These are phyloP conservation scores for Zaprionus inermis DNA, from an alignment of 1,140 invertebrate species.

Conservation along the genomic window DNA sequence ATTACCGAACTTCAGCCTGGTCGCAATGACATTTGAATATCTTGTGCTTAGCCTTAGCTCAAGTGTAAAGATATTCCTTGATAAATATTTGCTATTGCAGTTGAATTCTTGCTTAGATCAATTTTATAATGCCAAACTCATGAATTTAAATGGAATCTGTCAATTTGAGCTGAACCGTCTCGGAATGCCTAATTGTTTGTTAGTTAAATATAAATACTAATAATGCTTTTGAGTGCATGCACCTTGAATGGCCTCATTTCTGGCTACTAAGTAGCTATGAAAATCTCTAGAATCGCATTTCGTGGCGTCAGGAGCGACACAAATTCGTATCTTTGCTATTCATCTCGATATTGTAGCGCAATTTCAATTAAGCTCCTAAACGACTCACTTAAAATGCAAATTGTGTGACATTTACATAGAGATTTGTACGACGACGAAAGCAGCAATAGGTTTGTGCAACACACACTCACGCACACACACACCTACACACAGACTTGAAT, in stretches of 20 bases:
- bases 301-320: conserved; percentile 18
- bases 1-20: not conserved
- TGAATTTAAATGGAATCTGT: conserved; percentile 1
- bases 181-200: not conserved
- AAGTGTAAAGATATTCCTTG: conserved; percentile 4
- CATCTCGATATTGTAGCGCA: conserved; percentile 59
- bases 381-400: conserved; percentile 81
- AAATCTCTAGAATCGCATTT: conserved; percentile 5
- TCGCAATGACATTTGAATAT: not conserved
- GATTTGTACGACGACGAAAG: conserved; percentile 54
- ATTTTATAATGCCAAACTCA: not conserved
- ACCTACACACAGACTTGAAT: conserved; percentile 21
- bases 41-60: not conserved
- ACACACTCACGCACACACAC: conserved; percentile 23
- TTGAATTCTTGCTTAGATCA: not conserved
- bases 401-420: conserved; percentile 65
- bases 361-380: conserved; percentile 75
- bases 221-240: not conserved
- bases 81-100: not conserved
- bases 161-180: not conserved
- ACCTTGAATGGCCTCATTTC: conserved; percentile 1
- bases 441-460: conserved; percentile 33
- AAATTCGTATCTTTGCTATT: conserved; percentile 58
- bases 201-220: not conserved
- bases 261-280: conserved; percentile 8